Base-by-base conservation (phyloP, 92 coral and sea anemone genomes). In the Porites cylindrica region DNA sequence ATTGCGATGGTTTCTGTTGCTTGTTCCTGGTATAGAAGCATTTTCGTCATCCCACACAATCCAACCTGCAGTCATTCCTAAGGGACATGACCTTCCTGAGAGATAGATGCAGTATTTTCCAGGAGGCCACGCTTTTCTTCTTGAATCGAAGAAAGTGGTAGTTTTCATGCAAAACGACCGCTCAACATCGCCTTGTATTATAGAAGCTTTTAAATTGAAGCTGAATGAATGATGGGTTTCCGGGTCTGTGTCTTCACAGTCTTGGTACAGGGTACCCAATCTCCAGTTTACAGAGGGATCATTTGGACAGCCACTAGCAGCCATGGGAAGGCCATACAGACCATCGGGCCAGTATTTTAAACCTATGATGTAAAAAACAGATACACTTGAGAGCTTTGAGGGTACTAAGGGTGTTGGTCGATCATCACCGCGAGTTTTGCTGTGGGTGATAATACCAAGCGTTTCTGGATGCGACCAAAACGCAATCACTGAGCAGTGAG, bases 111-210 rank as follows among this genome's bases (percentile, higher is more conserved):
- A 84, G 62, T 84, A 84, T 66, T 75, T 77, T n/a, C 88, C 88
- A 18, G 62, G 51, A 20, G 86, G 88, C 88, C 88, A 84, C 51
- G 29, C 7, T 51, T 32, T 51, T 10, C 88, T 70, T 26, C 23
- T 23, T 9, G 20, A 19, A 76, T 84, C 88, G 14, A 32, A 23
- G 12, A 10, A 9, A 20, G 70, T 64, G n/a, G 65, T 18, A 10
- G 79, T 84, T 83, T 92, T 92, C 83, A 92, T 90, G 50, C 95
- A 92, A 70, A 92, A 92, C 76, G 89, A 88, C 75, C 87, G 77
- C 72, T 89, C 59, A 16, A 92, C 95, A 43, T 89, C 93, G 12
- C 86, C 91, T 1, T 51, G 52, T 14, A 19, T 38, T 20, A 92
- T 79, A 51, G 72, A 90, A 54, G 91, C 95, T 17, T 85, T 84